Conservation (phyloP, 2,797 vertebrate species). For the Enteromius fasciolatus region DNA sequence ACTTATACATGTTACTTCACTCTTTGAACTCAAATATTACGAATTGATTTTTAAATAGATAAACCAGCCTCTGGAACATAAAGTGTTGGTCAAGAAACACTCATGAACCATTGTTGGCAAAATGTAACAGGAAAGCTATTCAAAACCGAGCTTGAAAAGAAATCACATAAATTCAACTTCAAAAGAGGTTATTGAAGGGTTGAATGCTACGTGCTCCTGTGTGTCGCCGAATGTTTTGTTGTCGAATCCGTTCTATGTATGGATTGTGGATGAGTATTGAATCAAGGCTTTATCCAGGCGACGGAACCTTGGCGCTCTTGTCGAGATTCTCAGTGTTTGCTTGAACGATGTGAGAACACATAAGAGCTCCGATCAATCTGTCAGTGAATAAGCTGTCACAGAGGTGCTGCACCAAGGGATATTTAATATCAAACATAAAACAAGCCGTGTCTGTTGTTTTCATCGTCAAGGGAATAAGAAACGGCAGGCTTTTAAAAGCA, state of each 20-base stretch:
- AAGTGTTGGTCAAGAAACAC: not conserved
- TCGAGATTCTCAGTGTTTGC: slow-evolving; percentile 60
- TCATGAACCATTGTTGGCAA: not conserved
- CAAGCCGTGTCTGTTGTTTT: slow-evolving; percentile 76
- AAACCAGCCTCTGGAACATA: not conserved
- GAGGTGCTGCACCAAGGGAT: slow-evolving; percentile 75
- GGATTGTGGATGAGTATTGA: slow-evolving; percentile 78
- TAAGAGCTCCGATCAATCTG: slow-evolving; percentile 80
- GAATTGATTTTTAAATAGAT: not conserved
- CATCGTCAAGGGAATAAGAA: slow-evolving; percentile 71
- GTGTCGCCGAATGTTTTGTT: slow-evolving; percentile 53
- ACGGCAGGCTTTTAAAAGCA: slow-evolving; percentile 72
- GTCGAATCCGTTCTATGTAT: slow-evolving; percentile 70
- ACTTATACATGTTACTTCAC: not conserved
- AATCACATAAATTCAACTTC: slow-evolving; percentile 39
- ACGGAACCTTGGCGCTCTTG: slow-evolving; percentile 57
- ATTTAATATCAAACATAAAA: slow-evolving; percentile 81
- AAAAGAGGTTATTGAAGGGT: slow-evolving; percentile 18
- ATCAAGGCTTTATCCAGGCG: slow-evolving; percentile 71
- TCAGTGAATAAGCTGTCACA: slow-evolving; percentile 76
- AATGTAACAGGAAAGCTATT: not conserved
- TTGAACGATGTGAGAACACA: slow-evolving; percentile 66
- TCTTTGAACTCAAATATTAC: not conserved
- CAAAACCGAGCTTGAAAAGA: slow-evolving; percentile 6
- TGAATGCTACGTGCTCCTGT: slow-evolving; percentile 22